Base-by-base conservation (phyloP, 2,888 invertebrate species). In the Sabatieria punctata region DNA sequence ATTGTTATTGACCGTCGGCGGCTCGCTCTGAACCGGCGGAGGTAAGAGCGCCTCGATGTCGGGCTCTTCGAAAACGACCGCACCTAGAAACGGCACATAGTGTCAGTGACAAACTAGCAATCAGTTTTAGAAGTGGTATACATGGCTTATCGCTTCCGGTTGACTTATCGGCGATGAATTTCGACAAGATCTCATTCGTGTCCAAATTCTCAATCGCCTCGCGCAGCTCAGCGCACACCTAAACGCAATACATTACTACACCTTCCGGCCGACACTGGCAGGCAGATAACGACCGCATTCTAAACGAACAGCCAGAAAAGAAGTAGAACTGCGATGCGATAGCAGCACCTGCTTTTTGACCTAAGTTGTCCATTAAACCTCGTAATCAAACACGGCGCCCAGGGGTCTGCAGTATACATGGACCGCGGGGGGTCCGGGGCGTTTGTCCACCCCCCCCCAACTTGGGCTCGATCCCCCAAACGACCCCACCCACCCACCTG, bases 61-160 rank as follows among this genome's bases (percentile, higher is more conserved):
- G 15, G 49, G 44, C 30, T 49, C 42, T 45, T 27, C 40, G 11
- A 45, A 38, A 4, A 27, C 19, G 8, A n/a, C 18, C 13, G n/a
- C 13, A 11, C 15, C 41, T 41, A 8, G 18, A 8, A 41, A 41
- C 21, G 8, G 23, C 21, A 15, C 8, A 41, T 6, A 13, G 15
- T 22, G 18, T 6, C 8, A 41, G 8, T 8, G 24, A n/a, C n/a
- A 23, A 22, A n/a, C 11, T 23, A 41, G 6, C 43, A 13, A 13
- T 21, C 15, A 8, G 19, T 35, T n/a, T 27, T n/a, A 4, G 43
- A 43, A 48, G 54, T 37, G 45, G 8, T 63, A 71, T 74, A 79
- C 88, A 82, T 69, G 91, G 91, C 68, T 82, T 85, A 65, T 89
- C 89, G 54, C 80, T 77, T 55, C 91, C 89, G 53, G 88, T 91